Conservation (phyloP, 1,140 invertebrate species). For the Trichoplusia ni region DNA sequence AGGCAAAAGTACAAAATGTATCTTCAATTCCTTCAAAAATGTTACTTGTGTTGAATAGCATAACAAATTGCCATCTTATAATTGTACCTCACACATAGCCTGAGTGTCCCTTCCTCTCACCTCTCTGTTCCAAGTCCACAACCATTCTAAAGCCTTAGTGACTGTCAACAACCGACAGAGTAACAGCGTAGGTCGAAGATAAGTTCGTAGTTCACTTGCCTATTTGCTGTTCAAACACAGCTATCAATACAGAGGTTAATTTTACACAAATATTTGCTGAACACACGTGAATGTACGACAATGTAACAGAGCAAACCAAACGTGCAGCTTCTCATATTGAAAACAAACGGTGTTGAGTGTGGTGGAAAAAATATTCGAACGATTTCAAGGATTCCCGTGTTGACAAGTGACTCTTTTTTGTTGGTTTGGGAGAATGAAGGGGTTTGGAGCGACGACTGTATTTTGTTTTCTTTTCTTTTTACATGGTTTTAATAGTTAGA, state of each 20-base stretch:
- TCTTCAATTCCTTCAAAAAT: no score
- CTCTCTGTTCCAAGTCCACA: no score
- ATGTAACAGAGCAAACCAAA: slow-evolving; percentile 7
- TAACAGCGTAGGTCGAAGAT: neutral
- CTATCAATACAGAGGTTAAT: slow-evolving; percentile 17
- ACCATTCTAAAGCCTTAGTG: no score
- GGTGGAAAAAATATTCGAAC: neutral
- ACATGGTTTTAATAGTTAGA: no score
- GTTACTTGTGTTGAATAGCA: no score
- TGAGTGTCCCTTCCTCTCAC: no score
- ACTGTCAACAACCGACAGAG: neutral
- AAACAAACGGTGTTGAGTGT: slow-evolving; percentile 8
- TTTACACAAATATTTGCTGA: slow-evolving; percentile 26
- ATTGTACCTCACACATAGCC: no score
- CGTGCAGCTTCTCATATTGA: neutral
- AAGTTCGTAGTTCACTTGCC: neutral
- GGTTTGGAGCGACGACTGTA: no score
- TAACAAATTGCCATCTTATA: no score
- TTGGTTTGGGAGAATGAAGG: neutral
- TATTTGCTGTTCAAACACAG: slow-evolving; percentile 18
- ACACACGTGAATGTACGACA: slow-evolving; percentile 16
- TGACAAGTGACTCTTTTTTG: neutral
- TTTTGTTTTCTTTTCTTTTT: no score
- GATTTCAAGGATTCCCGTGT: neutral
- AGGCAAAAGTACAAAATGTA: no score